Base-by-base conservation (phyloP, 2,113 vertebrate genomes). In the Syngnathus scovelli region DNA sequence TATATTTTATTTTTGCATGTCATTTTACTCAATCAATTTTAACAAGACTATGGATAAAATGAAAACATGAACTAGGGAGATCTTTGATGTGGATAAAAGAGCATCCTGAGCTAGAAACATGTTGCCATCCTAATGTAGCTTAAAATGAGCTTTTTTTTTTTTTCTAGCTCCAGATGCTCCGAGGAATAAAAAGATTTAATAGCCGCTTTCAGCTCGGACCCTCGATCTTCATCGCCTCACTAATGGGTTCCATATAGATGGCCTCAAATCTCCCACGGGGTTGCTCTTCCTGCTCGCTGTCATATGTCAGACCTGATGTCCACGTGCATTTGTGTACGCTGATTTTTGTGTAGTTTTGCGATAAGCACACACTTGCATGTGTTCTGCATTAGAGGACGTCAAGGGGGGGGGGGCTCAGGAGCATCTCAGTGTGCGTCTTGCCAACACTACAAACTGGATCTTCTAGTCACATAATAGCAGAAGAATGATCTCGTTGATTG, bases 341-440 rank as follows among this genome's bases (percentile, higher is more conserved):
- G 62, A 39, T 64, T 60, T 51, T 75, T 81, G 78, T 79, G 61
- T 68, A 72, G 69, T 56, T 66, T 43, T 41, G 39, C 83, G 84
- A 84, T 72, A 66, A 86, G 79, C 67, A 69, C 44, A 75, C 69
- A 60, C 66, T 70, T 68, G 39, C 88, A 90, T 66, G 72, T 90
- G 88, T 88, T 88, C 77, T 61, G 8, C 65, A 79, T 91, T 90
- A 88, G 62, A 64, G 73, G 82, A 84, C 68, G 59, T 43, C 41
- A 9, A n/a, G 41, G 65, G 79, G 67, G 72, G 41, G 66, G 79
- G 67, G 72, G 72, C 80, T 85, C 80, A 85, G 72, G 48, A 77
- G 74, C 67, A 75, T 76, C 74, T 12, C 71, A 69, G 72, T 70
- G 66, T 73, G 68, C 64, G 76, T 73, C 44, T 59, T 78, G 73